Conservation (phyloP, 2,888 invertebrate genomes). For the Abscondita cerata region DNA sequence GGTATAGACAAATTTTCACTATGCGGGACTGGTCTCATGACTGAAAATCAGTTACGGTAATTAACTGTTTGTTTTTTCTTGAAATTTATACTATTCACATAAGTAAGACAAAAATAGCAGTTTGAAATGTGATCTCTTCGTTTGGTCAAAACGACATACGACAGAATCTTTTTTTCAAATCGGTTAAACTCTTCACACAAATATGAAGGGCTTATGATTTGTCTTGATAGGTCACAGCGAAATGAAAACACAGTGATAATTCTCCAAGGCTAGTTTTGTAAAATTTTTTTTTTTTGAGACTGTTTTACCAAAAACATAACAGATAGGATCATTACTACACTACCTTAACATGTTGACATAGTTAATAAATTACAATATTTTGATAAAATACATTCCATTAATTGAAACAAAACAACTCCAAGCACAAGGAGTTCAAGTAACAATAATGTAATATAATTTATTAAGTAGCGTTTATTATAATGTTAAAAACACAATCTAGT, state of each 20-base stretch:
- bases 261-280: neutral
- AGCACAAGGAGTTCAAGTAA: no score
- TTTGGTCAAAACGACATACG: neutral
- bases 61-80: no score
- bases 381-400: no score
- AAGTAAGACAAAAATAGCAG: neutral
- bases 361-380: neutral
- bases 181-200: neutral
- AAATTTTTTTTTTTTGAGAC: neutral
- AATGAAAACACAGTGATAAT: neutral
- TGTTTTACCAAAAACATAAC: neutral
- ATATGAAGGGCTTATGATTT: neutral
- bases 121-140: neutral
- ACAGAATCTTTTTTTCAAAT: neutral
- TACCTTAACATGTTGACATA: neutral
- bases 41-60: no score
- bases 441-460: no score
- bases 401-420: no score
- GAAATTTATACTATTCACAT: neutral
- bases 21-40: no score
- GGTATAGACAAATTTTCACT: no score
- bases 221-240: neutral
- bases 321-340: neutral
- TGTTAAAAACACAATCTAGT: no score
- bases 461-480: no score